Percentiles rank a stretch among this genome's conserved stretches.
Evolutionary conservation across 2,797 vertebrate genomes (phyloP).

Genomic region (Cebuella pygmaea): DNA sequence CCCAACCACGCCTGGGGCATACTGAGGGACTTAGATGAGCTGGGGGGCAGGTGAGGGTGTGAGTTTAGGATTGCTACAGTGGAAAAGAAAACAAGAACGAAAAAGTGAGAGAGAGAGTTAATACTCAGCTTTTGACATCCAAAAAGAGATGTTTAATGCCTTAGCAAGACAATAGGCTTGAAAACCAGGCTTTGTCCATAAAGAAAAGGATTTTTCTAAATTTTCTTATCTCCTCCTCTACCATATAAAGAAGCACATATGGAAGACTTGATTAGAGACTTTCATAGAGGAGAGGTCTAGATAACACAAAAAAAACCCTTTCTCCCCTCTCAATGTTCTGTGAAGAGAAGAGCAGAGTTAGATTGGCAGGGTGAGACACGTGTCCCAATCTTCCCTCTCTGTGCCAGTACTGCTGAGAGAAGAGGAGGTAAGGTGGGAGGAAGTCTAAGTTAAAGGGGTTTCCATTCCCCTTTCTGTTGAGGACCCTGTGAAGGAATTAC

Average conservation of each 20-base stretch:
- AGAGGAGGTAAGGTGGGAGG: not conserved
- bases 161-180: not conserved
- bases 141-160: constrained; percentile 16
- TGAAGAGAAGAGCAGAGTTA: not conserved
- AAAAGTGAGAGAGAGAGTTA: not conserved
- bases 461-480: not conserved
- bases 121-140: not conserved
- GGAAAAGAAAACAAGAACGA: not conserved
- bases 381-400: not conserved
- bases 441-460: not conserved
- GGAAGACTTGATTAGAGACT: not conserved
- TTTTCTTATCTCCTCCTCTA: not conserved
- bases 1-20: not conserved
- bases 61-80: not conserved
- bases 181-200: not conserved
- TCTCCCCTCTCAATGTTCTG: not conserved
- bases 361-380: not conserved
- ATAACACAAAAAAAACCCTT: not conserved
- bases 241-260: not conserved
- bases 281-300: not conserved
- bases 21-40: not conserved
- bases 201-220: constrained; percentile 7
- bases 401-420: not conserved
- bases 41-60: not conserved
- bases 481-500: not conserved